Evolutionary conservation across 2,113 vertebrate species (phyloP).

Genomic region (Corythoichthys intestinalis): DNA sequence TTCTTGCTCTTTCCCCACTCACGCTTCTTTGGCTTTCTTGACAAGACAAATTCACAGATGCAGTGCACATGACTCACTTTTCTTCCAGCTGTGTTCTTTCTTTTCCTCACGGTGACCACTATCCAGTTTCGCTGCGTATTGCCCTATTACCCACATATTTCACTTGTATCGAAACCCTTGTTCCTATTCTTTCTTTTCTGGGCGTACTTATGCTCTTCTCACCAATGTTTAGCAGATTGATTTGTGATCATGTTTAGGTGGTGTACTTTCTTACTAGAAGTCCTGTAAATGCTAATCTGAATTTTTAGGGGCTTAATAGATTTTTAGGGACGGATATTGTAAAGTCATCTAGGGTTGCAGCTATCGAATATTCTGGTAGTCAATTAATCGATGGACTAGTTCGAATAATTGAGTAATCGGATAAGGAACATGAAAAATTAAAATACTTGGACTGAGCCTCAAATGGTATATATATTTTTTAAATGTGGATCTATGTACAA

Average conservation of each 20-base stretch:
- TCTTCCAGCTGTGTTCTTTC: slow-evolving; percentile 22
- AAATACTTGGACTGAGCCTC: no score
- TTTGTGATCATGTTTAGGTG: background rate
- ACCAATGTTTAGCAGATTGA: slow-evolving; percentile 11
- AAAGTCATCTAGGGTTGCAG: no score
- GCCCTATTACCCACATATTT: slow-evolving; percentile 41
- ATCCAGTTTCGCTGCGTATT: slow-evolving; percentile 34
- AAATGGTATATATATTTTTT: no score
- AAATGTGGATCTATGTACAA: no score
- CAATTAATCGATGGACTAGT: no score
- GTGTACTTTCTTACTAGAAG: no score
- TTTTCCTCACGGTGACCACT: slow-evolving; percentile 23
- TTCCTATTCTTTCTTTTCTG: background rate
- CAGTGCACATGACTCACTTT: slow-evolving; percentile 29
- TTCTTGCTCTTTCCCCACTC: slow-evolving; percentile 18
- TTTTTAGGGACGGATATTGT: no score
- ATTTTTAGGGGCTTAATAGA: no score
- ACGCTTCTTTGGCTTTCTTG: slow-evolving; percentile 18
- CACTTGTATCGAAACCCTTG: slow-evolving; percentile 12
- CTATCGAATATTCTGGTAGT: no score
- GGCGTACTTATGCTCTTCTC: background rate
- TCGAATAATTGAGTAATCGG: no score
- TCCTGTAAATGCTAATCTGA: no score
- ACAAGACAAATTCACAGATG: slow-evolving; percentile 9
- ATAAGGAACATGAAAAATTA: no score